Evolutionary conservation across 1,140 invertebrate genomes (phyloP), one percentile per base, ranked within the genome.

Genomic region (Dermatophagoides farinae): DNA sequence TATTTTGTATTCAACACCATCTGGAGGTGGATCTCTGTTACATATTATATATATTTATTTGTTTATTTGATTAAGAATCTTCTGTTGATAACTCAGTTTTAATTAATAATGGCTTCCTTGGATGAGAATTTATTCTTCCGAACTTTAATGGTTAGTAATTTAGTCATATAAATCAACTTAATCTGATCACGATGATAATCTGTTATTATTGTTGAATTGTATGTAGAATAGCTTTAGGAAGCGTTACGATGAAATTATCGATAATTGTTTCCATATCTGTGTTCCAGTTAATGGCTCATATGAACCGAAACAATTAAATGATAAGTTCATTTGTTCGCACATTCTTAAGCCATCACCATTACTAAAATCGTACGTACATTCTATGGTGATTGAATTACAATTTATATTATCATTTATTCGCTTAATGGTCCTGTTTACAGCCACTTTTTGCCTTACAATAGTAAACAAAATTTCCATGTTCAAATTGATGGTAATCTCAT

Each of bases 341-440:
- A 60, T 60, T 25, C 39, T 60, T 4, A 60, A 60, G 31, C 58
- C 58, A 12, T 60, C 58, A 22, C 58, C 58, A 25, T 41, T 60
- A 11, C 39, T 60, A 1, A 60, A 60, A 40, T 49, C 43, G 58
- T 60, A 58, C 14, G 53, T 57, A 5, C 14, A 37, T 1, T n/a
- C 18, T 38, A 57, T 31, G 31, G 8, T n/a, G 38, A 31, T 16
- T 37, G 9, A n/a, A 39, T 25, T 6, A 37, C 8, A 23, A 23
- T 16, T 16, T 6, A 1, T 23, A 6, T 41, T 38, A 12, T 55
- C 6, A 44, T 41, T 40, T 2, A 52, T 57, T 57, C 11, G 23
- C 14, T 57, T 23, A 1, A 16, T 18, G 5, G 11, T 57, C 22
- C 39, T n/a, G 11, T 57, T 23, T 1, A 5, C 22, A 60, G 58